phyloP scores from a whole-genome alignment of 1,140 invertebrate genomes.

The Carposina sasakii region DNA sequence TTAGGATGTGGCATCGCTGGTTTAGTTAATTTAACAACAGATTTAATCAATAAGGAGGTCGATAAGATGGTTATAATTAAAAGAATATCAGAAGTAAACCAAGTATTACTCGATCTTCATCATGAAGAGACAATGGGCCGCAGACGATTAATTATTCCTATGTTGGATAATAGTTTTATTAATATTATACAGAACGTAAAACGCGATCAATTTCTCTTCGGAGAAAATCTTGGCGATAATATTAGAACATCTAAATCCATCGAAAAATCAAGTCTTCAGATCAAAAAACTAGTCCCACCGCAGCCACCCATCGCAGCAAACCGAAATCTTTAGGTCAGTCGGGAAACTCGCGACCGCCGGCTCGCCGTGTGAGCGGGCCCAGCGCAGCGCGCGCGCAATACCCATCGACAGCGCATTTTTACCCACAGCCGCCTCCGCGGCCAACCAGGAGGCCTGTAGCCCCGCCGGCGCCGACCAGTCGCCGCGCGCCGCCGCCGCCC shows the following conservation, averaged over 20 bases:
- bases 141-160: background rate
- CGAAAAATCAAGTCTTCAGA: background rate
- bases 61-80: background rate
- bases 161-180: background rate
- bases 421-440: background rate
- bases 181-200: background rate
- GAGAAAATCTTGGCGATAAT: background rate
- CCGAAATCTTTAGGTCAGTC: background rate
- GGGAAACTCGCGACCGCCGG: background rate
- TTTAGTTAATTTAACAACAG: background rate
- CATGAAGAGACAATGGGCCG: background rate
- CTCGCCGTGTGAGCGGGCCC: background rate
- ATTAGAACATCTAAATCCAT: background rate
- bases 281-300: background rate
- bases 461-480: no score
- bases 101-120: background rate
- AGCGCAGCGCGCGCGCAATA: background rate
- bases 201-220: background rate
- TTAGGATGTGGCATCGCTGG: background rate
- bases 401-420: background rate
- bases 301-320: background rate
- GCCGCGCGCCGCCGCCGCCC: no score
- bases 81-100: background rate
- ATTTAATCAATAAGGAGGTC: background rate
- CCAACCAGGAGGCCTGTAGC: no score